Percentiles rank a stretch among this genome's conserved stretches.
Conservation (phyloP, 2,888 invertebrate genomes). For the Lathronympha strigana region DNA sequence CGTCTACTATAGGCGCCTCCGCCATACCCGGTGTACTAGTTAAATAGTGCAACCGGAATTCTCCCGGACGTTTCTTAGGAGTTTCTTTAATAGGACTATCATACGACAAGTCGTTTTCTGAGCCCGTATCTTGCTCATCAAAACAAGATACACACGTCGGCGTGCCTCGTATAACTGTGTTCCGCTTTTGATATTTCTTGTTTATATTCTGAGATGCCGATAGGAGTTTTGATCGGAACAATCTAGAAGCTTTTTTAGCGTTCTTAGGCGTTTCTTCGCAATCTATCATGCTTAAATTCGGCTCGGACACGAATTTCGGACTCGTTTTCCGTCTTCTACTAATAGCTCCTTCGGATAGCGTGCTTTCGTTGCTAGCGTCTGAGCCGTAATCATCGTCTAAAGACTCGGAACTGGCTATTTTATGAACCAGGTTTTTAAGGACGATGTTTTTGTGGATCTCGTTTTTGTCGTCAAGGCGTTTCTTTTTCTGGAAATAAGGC, state of each 20-base stretch:
- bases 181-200: slow-evolving; percentile 75
- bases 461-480: slow-evolving; percentile 65
- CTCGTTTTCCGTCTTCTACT: slow-evolving; percentile 67
- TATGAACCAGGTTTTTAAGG: slow-evolving; percentile 74
- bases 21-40: slow-evolving; percentile 77
- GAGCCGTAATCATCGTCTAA: slow-evolving; percentile 73
- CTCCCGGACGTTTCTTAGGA: slow-evolving; percentile 59
- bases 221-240: slow-evolving; percentile 74
- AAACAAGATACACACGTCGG: slow-evolving; percentile 78
- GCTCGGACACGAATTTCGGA: slow-evolving; percentile 80
- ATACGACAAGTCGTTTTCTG: slow-evolving; percentile 57
- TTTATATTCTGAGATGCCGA: slow-evolving; percentile 64
- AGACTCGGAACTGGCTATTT: slow-evolving; percentile 74
- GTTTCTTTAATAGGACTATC: slow-evolving; percentile 55
- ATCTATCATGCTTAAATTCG: slow-evolving; percentile 73
- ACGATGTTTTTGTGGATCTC: slow-evolving; percentile 78
- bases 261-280: slow-evolving; percentile 76
- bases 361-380: slow-evolving; percentile 75
- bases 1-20: slow-evolving; percentile 63
- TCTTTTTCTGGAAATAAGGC: slow-evolving; percentile 74
- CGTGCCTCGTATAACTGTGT: slow-evolving; percentile 60
- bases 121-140: slow-evolving; percentile 70
- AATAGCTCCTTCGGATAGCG: slow-evolving; percentile 74
- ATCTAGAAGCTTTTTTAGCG: slow-evolving; percentile 67
- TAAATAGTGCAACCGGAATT: slow-evolving; percentile 65